Evolutionary conservation across 2,797 vertebrate genomes (phyloP), one percentile per base, ranked within the genome.

Genomic region (Sciaenops ocellatus): DNA sequence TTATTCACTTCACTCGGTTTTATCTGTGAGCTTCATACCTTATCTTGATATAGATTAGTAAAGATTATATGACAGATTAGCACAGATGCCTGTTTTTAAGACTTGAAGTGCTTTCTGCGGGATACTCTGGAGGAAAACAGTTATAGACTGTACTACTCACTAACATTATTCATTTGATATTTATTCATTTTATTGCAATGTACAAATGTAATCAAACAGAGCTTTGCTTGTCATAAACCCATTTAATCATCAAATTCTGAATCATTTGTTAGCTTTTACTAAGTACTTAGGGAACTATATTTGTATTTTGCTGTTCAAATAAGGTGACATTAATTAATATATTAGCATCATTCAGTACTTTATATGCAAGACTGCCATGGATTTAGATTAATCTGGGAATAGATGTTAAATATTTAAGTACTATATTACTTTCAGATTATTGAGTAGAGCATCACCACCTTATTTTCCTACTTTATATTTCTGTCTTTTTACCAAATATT

Each of bases 1-100:
- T 76, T 57, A 68, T 73, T 84, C 44, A 78, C 51, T 70, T 79
- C 73, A 38, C 34, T 38, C 20, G 8, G 57, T 83, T 66, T 47
- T 61, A 79, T 73, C 61, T 13, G n/a, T 30, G 16, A 72, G 56
- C 51, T 63, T 78, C 76, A 42, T 48, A 73, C 48, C 78, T 67
- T 70, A 67, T 70, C n/a, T 65, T 50, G 24, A 68, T 66, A 66
- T 17, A 81, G 59, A 79, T 84, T 69, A 30, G 24, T 46, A 66
- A 68, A 69, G 73, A 85, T 79, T 70, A 52, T 17, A 24, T 1
- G 6, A 69, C 30, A 79, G 55, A 79, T 68, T 38, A 59, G 50
- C 59, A 51, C 20, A 46, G 24, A 79, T 54, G 12, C 26, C 51
- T 60, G 44, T 13, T 76, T 66, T 70, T 47, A 65, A 26, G 44